Percentiles rank a stretch among this genome's conserved stretches.
phyloP scores from a whole-genome alignment of 2,113 vertebrate genomes.

The Pomatostomus ruficeps region DNA sequence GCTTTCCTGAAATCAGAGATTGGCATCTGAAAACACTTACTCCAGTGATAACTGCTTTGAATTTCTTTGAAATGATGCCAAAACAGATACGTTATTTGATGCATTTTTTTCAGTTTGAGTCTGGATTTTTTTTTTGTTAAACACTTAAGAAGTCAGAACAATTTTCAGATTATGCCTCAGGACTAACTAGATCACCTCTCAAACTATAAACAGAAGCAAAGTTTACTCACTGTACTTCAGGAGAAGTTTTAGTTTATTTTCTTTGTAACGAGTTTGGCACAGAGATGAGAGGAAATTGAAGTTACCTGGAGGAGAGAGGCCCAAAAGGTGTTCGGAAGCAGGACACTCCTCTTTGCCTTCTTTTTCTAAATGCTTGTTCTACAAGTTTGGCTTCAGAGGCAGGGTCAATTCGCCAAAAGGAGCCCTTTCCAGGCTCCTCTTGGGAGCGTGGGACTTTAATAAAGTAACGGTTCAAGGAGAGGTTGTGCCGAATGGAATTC shows the following conservation, averaged over 20 bases:
- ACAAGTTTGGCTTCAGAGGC: constrained; percentile 93
- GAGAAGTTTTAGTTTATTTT: neutral
- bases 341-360: constrained; percentile 92
- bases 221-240: neutral
- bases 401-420: constrained; percentile 96
- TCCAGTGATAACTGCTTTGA: constrained; percentile 8
- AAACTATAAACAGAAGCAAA: neutral
- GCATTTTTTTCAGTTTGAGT: neutral
- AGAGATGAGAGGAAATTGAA: neutral
- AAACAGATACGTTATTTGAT: neutral
- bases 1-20: neutral
- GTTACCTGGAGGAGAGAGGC: constrained; percentile 93
- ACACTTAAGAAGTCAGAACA: neutral
- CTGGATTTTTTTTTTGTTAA: neutral
- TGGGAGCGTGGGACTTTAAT: constrained; percentile 98
- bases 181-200: neutral
- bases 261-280: neutral
- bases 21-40: constrained; percentile 19
- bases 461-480: constrained; percentile 98
- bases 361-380: constrained; percentile 96
- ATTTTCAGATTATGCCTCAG: neutral
- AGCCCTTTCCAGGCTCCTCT: constrained; percentile 97
- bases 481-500: constrained; percentile 99
- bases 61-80: constrained; percentile 21
- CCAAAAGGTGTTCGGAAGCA: constrained; percentile 98